A percentile compares a stretch with the other conserved stretches of the same genome.
These are phyloP conservation scores for Caerostris darwini DNA, from an alignment of 1,140 invertebrate genomes.

Conservation along the genomic window DNA sequence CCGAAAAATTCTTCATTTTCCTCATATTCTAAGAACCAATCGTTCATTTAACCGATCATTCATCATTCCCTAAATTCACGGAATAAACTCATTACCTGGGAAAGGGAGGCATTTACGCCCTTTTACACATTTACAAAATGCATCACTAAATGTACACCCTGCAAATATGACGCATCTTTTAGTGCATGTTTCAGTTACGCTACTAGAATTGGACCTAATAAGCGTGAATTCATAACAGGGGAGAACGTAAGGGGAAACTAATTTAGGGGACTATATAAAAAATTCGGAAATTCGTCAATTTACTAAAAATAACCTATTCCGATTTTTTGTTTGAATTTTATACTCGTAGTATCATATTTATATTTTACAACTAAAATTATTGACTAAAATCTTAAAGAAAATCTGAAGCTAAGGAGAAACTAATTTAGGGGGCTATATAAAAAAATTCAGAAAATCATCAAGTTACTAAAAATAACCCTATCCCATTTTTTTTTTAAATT, in stretches of 20 bases:
- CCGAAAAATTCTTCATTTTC: too few species aligned
- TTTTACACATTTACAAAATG: not conserved
- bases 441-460: not conserved
- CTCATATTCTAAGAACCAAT: too few species aligned
- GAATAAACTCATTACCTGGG: not conserved
- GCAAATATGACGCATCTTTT: not conserved
- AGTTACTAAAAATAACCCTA: too few species aligned
- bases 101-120: not conserved
- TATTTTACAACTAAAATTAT: too few species aligned
- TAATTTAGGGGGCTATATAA: not conserved
- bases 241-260: not conserved
- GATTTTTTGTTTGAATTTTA: too few species aligned
- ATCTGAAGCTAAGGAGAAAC: not conserved
- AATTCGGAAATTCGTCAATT: not conserved
- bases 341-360: too few species aligned
- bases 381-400: too few species aligned
- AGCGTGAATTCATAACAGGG: not conserved
- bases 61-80: not conserved
- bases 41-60: too few species aligned
- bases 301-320: too few species aligned
- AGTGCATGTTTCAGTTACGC: not conserved
- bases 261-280: not conserved
- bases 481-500: too few species aligned
- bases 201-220: not conserved
- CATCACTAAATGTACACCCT: constrained; percentile 6